A percentile compares a stretch with the other conserved stretches of the same genome.
Evolutionary conservation across 2,113 vertebrate species (phyloP).

Genomic region (Dipodomys ordii): DNA sequence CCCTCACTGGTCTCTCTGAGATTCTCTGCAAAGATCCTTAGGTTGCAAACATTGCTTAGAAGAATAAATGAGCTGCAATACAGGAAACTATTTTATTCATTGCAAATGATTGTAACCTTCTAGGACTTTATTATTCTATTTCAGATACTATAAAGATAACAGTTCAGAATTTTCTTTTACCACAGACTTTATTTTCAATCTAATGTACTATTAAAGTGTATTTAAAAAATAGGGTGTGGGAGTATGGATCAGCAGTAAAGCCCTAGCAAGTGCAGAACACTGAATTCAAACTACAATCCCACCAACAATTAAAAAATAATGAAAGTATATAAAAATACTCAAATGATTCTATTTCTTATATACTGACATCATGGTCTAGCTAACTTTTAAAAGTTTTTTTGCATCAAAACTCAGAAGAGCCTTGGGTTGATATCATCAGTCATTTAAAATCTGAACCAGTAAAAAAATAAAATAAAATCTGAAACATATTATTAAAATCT

Average conservation of each 20-base stretch:
- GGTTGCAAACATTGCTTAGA: not conserved
- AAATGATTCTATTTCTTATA: not conserved
- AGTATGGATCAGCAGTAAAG: too few relatives aligned
- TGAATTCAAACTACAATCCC: too few relatives aligned
- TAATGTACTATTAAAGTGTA: not conserved
- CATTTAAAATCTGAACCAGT: constrained; percentile 25
- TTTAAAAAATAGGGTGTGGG: too few relatives aligned
- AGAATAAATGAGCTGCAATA: not conserved
- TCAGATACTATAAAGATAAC: not conserved
- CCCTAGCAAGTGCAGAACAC: too few relatives aligned
- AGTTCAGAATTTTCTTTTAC: not conserved
- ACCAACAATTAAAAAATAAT: too few relatives aligned
- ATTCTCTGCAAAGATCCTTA: not conserved
- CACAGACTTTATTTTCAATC: not conserved
- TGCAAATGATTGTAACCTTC: not conserved
- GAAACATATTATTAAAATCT: not conserved
- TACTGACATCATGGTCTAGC: not conserved
- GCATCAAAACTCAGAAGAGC: constrained; percentile 38
- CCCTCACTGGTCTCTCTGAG: not conserved
- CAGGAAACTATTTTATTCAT: not conserved
- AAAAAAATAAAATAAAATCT: not conserved
- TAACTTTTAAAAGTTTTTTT: not conserved
- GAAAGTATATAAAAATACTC: not conserved
- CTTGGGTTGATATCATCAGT: constrained; percentile 6
- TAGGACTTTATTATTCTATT: constrained; percentile 35